Base-by-base conservation (phyloP, 2,888 invertebrate species). In the Salpingus planirostris region DNA sequence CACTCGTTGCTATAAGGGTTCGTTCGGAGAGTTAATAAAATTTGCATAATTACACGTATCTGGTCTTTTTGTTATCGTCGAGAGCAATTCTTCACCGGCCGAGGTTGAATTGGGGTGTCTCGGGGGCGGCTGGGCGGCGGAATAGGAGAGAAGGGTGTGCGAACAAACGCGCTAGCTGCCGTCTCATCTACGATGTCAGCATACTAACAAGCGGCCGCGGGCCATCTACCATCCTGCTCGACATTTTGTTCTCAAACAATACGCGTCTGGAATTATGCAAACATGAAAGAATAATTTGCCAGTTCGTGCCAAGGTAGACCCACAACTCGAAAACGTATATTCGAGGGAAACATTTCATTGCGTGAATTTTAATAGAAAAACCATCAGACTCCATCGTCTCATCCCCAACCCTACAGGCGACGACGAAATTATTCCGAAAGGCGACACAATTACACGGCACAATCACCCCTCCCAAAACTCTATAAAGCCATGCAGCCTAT, bases 311-410 rank as follows among this genome's bases (percentile, higher is more conserved):
- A 32, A 37, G 21, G 24, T 21, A 26, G 22, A 35, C 30, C 26
- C 11, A 27, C 21, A 22, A 32, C 31, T 31, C 10, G 25, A 18
- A 31, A 25, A 31, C 18, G 25, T 21, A 27, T 27, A 21, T 29
- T 31, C 13, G 13, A 21, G 26, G 12, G 21, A 31, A 31, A 24
- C 25, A 31, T 18, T 25, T 31, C 25, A 26, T 31, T 26, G 25
- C 8, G 11, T 27, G 26, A 31, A 31, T 31, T 24, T 31, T 25
- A 15, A 31, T 21, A 23, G 18, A 55, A 31, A 65, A 62, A 46
- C 60, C 53, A 2, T 65, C 70, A 38, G 70, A 60, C 8, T 63
- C 63, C 34, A 70, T 57, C 15, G 45, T 44, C 21, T 57, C 60
- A 2, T 62, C 53, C 29, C 52, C 49, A 25, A 67, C 43, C 44